These are phyloP conservation scores for Augochlorella aurata DNA, from an alignment of 2,888 invertebrate species.

Conservation along the genomic window DNA sequence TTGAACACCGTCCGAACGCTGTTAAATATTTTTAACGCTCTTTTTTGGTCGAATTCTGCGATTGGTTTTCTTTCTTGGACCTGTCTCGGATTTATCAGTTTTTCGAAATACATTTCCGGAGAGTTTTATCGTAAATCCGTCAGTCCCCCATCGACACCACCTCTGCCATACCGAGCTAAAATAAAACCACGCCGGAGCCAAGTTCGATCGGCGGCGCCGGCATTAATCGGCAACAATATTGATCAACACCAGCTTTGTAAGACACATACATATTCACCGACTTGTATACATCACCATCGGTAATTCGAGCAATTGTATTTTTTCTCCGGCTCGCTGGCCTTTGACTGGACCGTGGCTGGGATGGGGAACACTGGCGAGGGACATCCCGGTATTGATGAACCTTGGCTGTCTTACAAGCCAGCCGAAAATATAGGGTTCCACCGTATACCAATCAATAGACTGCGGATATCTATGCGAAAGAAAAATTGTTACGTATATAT, in stretches of 20 bases:
- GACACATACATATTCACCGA: slow-evolving; percentile 4
- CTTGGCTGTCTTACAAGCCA: background rate
- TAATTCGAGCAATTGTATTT: background rate
- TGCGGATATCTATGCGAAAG: too few species aligned
- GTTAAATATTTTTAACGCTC: too few species aligned
- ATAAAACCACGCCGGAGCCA: background rate
- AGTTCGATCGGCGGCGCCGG: background rate
- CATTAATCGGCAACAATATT: slow-evolving; percentile 6
- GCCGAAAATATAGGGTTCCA: background rate
- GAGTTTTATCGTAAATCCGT: too few species aligned
- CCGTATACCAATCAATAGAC: too few species aligned
- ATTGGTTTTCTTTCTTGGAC: too few species aligned
- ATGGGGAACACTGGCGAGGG: background rate
- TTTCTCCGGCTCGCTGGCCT: background rate
- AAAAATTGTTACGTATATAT: too few species aligned
- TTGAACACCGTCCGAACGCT: too few species aligned
- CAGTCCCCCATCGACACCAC: background rate
- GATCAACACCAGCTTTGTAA: background rate
- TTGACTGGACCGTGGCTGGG: background rate
- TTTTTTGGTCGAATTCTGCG: too few species aligned
- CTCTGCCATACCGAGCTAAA: background rate
- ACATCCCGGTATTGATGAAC: background rate
- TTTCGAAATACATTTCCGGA: too few species aligned
- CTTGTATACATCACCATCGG: slow-evolving; percentile 12
- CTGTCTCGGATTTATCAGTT: too few species aligned